These are phyloP conservation scores for Steatocranus sp. DNA, from an alignment of 2,797 vertebrate genomes.

Conservation along the genomic window DNA sequence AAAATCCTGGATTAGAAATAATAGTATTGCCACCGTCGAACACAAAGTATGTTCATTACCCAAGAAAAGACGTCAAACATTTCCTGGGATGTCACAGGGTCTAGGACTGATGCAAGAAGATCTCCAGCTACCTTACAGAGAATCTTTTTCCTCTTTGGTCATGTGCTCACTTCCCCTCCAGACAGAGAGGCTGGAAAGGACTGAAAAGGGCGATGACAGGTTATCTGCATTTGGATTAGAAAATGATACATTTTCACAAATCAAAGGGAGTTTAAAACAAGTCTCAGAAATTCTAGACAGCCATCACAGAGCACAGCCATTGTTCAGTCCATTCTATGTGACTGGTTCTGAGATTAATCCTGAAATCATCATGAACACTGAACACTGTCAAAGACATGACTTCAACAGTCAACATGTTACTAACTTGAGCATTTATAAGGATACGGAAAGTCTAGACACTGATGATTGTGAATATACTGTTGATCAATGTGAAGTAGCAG, in stretches of 20 bases:
- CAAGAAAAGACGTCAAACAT: slow-evolving; percentile 73
- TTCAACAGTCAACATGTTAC: background rate
- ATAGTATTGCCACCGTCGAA: slow-evolving; percentile 59
- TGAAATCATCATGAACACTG: slow-evolving; percentile 38
- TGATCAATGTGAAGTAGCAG: slow-evolving; percentile 54
- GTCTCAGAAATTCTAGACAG: slow-evolving; percentile 18
- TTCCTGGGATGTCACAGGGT: slow-evolving; percentile 58
- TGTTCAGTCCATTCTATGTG: slow-evolving; percentile 28
- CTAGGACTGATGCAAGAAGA: slow-evolving; percentile 35
- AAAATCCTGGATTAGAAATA: slow-evolving; percentile 61
- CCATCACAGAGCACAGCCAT: background rate
- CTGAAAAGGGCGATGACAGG: slow-evolving; percentile 12
- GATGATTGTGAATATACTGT: slow-evolving; percentile 1
- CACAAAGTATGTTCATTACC: slow-evolving; percentile 42
- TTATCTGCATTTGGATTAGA: slow-evolving; percentile 34
- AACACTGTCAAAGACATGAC: background rate
- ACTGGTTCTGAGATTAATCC: slow-evolving; percentile 50
- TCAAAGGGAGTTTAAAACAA: slow-evolving; percentile 22
- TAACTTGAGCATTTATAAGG: background rate
- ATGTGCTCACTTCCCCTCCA: slow-evolving; percentile 59
- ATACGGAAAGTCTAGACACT: background rate
- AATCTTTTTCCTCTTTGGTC: slow-evolving; percentile 70
- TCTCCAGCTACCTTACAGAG: slow-evolving; percentile 40
- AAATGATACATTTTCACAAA: slow-evolving; percentile 41
- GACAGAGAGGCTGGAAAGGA: slow-evolving; percentile 39